phyloP scores from a whole-genome alignment of 2,797 vertebrate species.

The Masticophis lateralis region DNA sequence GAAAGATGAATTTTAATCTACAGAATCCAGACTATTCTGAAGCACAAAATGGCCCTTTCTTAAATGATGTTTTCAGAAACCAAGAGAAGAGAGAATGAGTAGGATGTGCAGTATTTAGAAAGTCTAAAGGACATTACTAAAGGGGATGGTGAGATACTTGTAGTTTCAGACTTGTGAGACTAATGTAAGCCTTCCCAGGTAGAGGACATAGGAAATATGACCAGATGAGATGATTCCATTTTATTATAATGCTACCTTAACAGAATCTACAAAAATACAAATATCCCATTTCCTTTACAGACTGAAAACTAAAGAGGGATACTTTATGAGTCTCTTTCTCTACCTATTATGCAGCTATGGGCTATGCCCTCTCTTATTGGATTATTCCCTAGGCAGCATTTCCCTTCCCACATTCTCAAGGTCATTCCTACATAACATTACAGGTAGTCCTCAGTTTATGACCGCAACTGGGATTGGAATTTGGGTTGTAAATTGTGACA shows the following conservation, averaged over 20 bases:
- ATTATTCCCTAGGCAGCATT: neutral
- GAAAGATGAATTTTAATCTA: neutral
- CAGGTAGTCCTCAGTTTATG: neutral
- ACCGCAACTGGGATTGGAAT: neutral
- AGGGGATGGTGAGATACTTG: neutral
- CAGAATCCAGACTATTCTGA: neutral
- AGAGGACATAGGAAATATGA: neutral
- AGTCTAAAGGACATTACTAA: neutral
- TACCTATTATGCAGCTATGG: neutral
- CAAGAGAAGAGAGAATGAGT: neutral
- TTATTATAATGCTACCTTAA: neutral
- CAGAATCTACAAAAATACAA: neutral
- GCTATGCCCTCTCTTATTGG: neutral
- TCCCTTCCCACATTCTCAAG: neutral
- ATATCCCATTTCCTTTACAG: neutral
- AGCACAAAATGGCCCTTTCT: neutral
- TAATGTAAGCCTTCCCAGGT: neutral
- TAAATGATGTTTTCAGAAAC: neutral
- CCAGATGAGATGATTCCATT: neutral
- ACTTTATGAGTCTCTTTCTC: neutral
- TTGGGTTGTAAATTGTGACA: neutral
- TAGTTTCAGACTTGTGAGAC: neutral
- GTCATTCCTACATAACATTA: neutral
- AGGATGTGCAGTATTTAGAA: neutral
- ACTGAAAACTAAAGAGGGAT: neutral